Evolutionary conservation across 2,797 vertebrate species (phyloP).

Genomic region (Oryzias sinensis): DNA sequence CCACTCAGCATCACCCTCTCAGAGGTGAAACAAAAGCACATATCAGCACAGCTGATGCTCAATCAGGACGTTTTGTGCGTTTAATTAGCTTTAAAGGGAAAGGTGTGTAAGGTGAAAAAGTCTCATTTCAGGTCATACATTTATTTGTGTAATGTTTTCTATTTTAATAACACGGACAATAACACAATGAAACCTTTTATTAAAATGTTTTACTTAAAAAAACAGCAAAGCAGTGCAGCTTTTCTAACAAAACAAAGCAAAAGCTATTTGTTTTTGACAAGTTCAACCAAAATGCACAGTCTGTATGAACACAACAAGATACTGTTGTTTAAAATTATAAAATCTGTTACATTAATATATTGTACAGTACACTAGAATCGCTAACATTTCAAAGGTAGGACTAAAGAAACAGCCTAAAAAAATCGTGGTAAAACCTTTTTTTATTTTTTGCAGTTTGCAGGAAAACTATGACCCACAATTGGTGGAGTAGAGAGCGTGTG

Average conservation of each 20-base stretch:
- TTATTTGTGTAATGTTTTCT: too few species aligned
- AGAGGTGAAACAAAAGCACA: slow-evolving; percentile 58
- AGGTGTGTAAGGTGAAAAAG: slow-evolving; percentile 8
- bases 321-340: slow-evolving; percentile 18
- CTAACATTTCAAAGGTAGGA: slow-evolving; percentile 31
- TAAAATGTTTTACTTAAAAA: slow-evolving; percentile 42
- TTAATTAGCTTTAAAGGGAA: slow-evolving; percentile 7
- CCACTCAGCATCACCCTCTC: slow-evolving; percentile 59
- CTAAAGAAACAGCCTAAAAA: slow-evolving; percentile 39
- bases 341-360: slow-evolving; percentile 30
- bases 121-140: neutral
- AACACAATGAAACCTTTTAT: slow-evolving; percentile 52
- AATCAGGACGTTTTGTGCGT: slow-evolving; percentile 30
- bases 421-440: slow-evolving; percentile 31
- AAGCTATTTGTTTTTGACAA: slow-evolving; percentile 25
- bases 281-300: slow-evolving; percentile 39
- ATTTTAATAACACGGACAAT: slow-evolving; percentile 32
- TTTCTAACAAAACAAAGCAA: slow-evolving; percentile 28
- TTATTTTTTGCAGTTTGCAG: slow-evolving; percentile 20
- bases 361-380: slow-evolving; percentile 32
- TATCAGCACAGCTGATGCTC: slow-evolving; percentile 62
- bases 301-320: slow-evolving; percentile 24
- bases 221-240: slow-evolving; percentile 19
- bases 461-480: slow-evolving; percentile 31
- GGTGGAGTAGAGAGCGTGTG: slow-evolving; percentile 22